Evolutionary conservation across 2,113 vertebrate species (phyloP).

Genomic region (Myodes glareolus): DNA sequence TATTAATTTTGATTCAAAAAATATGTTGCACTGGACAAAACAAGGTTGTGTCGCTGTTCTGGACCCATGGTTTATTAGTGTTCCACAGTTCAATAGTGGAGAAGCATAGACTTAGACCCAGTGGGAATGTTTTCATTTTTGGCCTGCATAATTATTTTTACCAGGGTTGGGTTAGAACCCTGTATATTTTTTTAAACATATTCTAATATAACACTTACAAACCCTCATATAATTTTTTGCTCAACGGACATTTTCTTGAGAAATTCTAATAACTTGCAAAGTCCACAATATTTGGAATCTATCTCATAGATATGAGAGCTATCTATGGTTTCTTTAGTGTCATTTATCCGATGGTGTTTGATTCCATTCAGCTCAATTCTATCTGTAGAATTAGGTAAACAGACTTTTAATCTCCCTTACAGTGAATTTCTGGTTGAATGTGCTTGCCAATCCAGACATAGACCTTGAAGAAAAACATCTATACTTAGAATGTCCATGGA

Average conservation of each 20-base stretch:
- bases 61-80: neutral
- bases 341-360: neutral
- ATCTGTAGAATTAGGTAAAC: neutral
- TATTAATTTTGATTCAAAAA: neutral
- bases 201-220: neutral
- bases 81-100: neutral
- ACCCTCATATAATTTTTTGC: neutral
- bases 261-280: slow-evolving; percentile 17
- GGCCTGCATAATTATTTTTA: neutral
- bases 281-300: too few species aligned
- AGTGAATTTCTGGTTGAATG: slow-evolving; percentile 20
- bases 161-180: neutral
- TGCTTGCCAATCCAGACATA: slow-evolving; percentile 1
- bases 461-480: neutral
- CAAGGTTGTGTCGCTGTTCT: neutral
- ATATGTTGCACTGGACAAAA: neutral
- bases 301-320: slow-evolving; percentile 4
- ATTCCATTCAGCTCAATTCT: slow-evolving; percentile 27
- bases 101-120: neutral
- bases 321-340: neutral
- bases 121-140: neutral
- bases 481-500: neutral
- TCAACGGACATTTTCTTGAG: slow-evolving; percentile 16
- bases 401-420: slow-evolving; percentile 12
- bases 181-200: neutral